Evolutionary conservation across 1,140 invertebrate genomes (phyloP).

Genomic region (Gonatopus flavifemur): DNA sequence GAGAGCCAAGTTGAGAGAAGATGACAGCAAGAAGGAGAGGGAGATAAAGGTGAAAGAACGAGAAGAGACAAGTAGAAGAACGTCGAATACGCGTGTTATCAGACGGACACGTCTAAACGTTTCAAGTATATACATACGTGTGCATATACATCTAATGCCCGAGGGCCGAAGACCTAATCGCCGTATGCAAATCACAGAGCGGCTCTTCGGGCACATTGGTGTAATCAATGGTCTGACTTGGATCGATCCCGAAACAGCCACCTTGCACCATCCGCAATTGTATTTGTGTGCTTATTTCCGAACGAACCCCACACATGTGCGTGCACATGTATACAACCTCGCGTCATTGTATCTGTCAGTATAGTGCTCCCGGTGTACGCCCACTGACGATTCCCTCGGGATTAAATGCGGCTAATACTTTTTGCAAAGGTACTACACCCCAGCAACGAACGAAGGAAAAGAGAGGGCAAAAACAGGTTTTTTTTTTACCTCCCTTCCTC

Average conservation of each 20-base stretch:
- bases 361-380: too few relatives aligned
- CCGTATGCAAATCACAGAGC: constrained; percentile 47
- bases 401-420: too few relatives aligned
- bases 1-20: constrained; percentile 13
- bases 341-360: too few relatives aligned
- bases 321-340: not conserved
- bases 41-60: not conserved
- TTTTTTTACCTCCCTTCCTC: too few relatives aligned
- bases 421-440: too few relatives aligned
- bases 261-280: too few relatives aligned
- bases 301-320: not conserved
- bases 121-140: too few relatives aligned
- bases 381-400: too few relatives aligned
- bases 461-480: too few relatives aligned
- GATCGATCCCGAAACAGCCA: constrained; percentile 34
- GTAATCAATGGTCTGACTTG: constrained; percentile 40
- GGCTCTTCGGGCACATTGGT: constrained; percentile 35
- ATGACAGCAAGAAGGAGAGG: not conserved
- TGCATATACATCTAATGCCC: constrained; percentile 44
- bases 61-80: constrained; percentile 1
- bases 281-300: too few relatives aligned
- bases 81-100: constrained; percentile 34
- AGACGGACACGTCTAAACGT: constrained; percentile 35
- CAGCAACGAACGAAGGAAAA: too few relatives aligned
- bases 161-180: constrained; percentile 40